Conservation (phyloP, 2,113 vertebrate genomes). For the Coryphaenoides rupestris region DNA sequence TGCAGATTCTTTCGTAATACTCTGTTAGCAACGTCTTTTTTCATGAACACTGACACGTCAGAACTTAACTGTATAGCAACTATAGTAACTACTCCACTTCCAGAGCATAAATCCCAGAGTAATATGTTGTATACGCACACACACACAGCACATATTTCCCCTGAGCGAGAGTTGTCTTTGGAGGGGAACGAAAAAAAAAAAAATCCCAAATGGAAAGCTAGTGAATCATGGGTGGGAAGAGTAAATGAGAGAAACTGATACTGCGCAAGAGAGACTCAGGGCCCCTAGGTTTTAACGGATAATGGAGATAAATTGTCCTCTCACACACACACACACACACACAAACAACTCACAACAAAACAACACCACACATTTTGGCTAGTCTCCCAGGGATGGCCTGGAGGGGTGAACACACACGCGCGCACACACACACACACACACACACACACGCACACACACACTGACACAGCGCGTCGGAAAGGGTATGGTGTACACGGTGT, state of each 20-base stretch:
- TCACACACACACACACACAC: slow-evolving; percentile 10
- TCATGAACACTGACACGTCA: not conserved
- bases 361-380: slow-evolving; percentile 11
- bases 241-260: slow-evolving; percentile 24
- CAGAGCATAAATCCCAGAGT: slow-evolving; percentile 18
- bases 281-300: slow-evolving; percentile 22
- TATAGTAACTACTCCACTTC: slow-evolving; percentile 18
- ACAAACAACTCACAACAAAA: not conserved
- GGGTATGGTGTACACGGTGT: no score
- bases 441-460: slow-evolving; percentile 16
- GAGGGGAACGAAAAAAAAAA: not conserved
- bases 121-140: not conserved
- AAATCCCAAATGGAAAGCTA: not conserved
- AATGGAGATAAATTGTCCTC: slow-evolving; percentile 41
- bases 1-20: no score
- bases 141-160: not conserved
- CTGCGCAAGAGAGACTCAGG: slow-evolving; percentile 22
- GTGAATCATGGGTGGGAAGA: slow-evolving; percentile 22
- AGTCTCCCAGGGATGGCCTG: slow-evolving; percentile 31
- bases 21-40: not conserved
- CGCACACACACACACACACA: slow-evolving; percentile 29
- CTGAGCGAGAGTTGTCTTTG: no score
- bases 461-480: no score
- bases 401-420: slow-evolving; percentile 19
- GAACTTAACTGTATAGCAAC: slow-evolving; percentile 12